Evolutionary conservation across 2,113 vertebrate genomes (phyloP), one percentile per base, ranked within the genome.

Genomic region (Stictonetta naevosa): DNA sequence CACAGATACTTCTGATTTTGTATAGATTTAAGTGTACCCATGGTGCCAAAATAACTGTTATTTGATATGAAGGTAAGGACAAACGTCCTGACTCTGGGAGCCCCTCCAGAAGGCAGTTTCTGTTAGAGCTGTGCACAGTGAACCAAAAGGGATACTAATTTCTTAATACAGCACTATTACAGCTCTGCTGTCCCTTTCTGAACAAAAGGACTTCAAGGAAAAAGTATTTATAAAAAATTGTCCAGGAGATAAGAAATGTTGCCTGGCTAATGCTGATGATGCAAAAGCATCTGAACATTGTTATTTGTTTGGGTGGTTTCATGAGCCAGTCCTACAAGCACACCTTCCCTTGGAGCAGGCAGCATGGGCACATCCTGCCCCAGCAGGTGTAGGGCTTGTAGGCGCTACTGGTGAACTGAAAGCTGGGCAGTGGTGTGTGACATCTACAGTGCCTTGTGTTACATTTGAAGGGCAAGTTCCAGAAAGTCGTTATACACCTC

Each of bases 401-500:
- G 38, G 15, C 11, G 53, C 16, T 0, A 0, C 6, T 1, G 2
- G 5, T 16, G 33, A 68, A 20, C 18, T 14, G 40, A 88, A 88
- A 83, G 10, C 8, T 36, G 42, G 8, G 29, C 7, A 72, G 62
- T 63, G 56, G 31, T 29, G 29, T 11, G 3, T 78, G 15, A 44
- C 5, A 42, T 14, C 34, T 80, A 31, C 34, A 67, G 26, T 42
- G 83, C 7, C 31, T 83, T 25, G 7, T 64, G 13, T 55, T 84
- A 44, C 7, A 6, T 22, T 52, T 56, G 46, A 91, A 67, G 25
- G 16, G 4, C 1, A 66, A 75, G 11, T 67, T 81, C 63, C 74
- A 50, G 13, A 25, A 72, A 67, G n/a, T 9, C 68, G 8, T 62
- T 0, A 0, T 34, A 38, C 11, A 31, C 4, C 5, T 69, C 0